Base-by-base conservation (phyloP, 2,113 vertebrate genomes). In the Perca schrenkii region DNA sequence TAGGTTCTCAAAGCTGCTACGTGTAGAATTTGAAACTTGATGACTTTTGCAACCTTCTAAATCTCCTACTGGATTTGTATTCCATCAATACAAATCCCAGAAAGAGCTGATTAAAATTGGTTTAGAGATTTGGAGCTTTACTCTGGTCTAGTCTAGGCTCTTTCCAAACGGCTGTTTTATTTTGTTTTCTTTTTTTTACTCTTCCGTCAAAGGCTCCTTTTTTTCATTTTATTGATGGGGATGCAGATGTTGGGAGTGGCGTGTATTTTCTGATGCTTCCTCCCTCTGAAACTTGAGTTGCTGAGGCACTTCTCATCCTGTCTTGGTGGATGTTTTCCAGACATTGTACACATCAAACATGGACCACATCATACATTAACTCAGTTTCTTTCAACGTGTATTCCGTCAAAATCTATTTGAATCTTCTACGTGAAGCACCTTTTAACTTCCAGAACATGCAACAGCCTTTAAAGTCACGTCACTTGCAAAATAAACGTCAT, bases 391-490 rank as follows among this genome's bases (percentile, higher is more conserved):
- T 7, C 34, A 22, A 0, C 15, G 25, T 66, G 8, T 13, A 16
- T 17, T 67, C 49, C 6, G 6, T 58, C 31, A 17, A 31, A 22
- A 31, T 50, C 6, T 1, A 22, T 8, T 72, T 61, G 5, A 40
- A 67, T 46, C 52, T n/a, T 73, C 60, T n/a, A 34, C 61, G 28
- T 1, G 66, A 22, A 52, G 78, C 84, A 80, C 60, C 84, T 84
- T 79, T 77, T 25, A 47, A 65, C 43, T 1, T 64, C 58, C 58
- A 47, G 12, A 70, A 22, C n/a, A 3, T 25, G 16, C 28, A 77
- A 12, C 85, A 61, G 87, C 81, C 73, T 84, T 89, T 77, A 80
- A 79, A 16, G 75, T 62, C 67, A 15, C 47, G 53, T 79, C 43
- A 22, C 28, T 43, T 31, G 63, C 43, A 43, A 43, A 64, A n/a